Conservation (phyloP, 2,113 vertebrate species). For the mouse (Mus musculus) region DNA sequence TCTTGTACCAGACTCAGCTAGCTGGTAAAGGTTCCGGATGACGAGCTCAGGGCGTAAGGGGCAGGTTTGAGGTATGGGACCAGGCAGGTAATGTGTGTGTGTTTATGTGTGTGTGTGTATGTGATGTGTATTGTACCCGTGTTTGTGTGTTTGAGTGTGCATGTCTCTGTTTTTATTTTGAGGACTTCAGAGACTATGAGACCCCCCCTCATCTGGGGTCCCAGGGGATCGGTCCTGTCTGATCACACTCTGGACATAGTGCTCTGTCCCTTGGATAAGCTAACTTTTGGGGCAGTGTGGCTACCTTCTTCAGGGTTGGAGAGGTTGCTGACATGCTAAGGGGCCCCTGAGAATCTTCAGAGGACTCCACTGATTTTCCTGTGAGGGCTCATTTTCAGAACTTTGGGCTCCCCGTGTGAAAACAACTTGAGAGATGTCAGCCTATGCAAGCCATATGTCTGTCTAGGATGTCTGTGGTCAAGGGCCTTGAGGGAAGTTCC, state of each 20-base stretch:
- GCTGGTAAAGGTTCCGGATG: background rate
- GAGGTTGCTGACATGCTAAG: background rate
- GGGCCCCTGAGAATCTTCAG: background rate
- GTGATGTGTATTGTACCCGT: background rate
- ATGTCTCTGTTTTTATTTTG: background rate
- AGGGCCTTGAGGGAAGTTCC: background rate
- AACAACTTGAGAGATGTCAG: background rate
- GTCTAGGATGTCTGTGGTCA: background rate
- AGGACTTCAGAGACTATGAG: background rate
- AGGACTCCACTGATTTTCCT: background rate
- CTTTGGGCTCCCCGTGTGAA: background rate
- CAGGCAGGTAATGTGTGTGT: background rate
- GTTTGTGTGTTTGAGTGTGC: background rate
- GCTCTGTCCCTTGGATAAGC: background rate
- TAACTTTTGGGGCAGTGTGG: accelerated
- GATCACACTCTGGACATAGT: background rate
- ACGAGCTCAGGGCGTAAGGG: background rate
- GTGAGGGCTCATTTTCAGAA: background rate
- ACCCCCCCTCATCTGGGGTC: background rate
- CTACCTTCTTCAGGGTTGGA: background rate
- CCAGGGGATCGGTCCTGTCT: background rate
- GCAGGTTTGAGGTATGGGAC: background rate
- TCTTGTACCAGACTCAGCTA: background rate
- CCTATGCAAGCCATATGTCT: background rate
- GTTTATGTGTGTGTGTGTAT: background rate